phyloP scores from a whole-genome alignment of 2,113 vertebrate genomes.

The Mustela lutreola region DNA sequence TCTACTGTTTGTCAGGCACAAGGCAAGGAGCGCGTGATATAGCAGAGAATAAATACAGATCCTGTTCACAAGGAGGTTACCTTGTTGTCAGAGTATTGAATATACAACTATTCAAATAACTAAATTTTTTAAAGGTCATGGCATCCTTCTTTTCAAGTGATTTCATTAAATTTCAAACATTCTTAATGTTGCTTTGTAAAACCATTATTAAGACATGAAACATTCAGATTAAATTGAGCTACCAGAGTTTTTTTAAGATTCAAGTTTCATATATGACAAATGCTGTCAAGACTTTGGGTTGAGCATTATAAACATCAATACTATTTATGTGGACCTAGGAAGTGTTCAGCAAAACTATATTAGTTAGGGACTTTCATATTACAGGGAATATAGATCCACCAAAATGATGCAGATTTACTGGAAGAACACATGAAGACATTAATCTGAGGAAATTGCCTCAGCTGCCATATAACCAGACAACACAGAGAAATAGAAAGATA shows the following conservation, averaged over 20 bases:
- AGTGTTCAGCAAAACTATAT: constrained; percentile 10
- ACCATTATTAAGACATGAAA: constrained; percentile 36
- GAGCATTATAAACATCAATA: constrained; percentile 56
- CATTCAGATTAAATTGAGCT: constrained; percentile 45
- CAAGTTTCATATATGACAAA: constrained; percentile 26
- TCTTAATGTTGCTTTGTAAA: constrained; percentile 46
- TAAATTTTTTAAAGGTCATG: neutral
- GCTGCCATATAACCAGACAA: neutral
- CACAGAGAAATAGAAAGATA: neutral
- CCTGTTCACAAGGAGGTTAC: neutral
- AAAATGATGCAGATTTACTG: neutral
- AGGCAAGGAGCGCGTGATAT: neutral
- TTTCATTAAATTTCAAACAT: neutral
- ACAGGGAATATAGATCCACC: neutral
- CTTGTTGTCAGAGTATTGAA: neutral
- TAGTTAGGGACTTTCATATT: neutral
- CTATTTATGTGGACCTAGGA: constrained; percentile 36
- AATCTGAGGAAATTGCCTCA: neutral
- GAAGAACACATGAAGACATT: neutral
- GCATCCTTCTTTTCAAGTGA: neutral
- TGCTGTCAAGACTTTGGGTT: constrained; percentile 36
- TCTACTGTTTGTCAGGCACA: neutral
- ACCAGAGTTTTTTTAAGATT: constrained; percentile 48
- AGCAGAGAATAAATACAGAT: neutral
- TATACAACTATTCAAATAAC: constrained; percentile 32